phyloP scores from a whole-genome alignment of 2,888 invertebrate genomes.

The Agonopterix heracliana region DNA sequence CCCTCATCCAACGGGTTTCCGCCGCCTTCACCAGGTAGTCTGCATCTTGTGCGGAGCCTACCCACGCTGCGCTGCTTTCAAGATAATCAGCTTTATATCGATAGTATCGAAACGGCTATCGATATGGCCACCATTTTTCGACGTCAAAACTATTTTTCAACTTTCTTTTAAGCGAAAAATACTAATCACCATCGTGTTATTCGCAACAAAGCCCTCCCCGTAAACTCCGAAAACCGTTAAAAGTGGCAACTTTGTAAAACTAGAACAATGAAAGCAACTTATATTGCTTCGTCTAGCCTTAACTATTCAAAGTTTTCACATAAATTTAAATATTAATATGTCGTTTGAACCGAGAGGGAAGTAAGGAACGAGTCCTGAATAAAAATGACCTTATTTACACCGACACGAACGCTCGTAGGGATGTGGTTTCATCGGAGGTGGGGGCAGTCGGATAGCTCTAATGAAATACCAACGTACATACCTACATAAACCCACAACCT shows the following conservation, averaged over 20 bases:
- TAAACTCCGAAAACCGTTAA: constrained; percentile 28
- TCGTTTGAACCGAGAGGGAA: constrained; percentile 42
- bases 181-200: not conserved
- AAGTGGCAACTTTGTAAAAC: constrained; percentile 32
- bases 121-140: too few relatives aligned
- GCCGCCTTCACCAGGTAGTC: too few relatives aligned
- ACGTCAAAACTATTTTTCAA: not conserved
- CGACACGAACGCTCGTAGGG: not conserved
- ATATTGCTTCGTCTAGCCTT: constrained; percentile 47
- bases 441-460: too few relatives aligned
- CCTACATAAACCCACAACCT: too few relatives aligned
- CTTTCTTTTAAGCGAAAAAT: not conserved
- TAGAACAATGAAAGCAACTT: constrained; percentile 47
- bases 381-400: constrained; percentile 26
- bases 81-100: too few relatives aligned
- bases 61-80: too few relatives aligned
- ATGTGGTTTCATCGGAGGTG: too few relatives aligned
- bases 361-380: constrained; percentile 29
- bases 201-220: constrained; percentile 3
- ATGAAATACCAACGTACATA: too few relatives aligned
- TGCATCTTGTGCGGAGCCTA: too few relatives aligned
- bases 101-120: too few relatives aligned
- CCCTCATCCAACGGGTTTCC: too few relatives aligned
- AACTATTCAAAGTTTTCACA: constrained; percentile 58
- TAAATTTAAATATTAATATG: constrained; percentile 71